Evolutionary conservation across 2,113 vertebrate genomes (phyloP).

Genomic region (Struthio camelus): DNA sequence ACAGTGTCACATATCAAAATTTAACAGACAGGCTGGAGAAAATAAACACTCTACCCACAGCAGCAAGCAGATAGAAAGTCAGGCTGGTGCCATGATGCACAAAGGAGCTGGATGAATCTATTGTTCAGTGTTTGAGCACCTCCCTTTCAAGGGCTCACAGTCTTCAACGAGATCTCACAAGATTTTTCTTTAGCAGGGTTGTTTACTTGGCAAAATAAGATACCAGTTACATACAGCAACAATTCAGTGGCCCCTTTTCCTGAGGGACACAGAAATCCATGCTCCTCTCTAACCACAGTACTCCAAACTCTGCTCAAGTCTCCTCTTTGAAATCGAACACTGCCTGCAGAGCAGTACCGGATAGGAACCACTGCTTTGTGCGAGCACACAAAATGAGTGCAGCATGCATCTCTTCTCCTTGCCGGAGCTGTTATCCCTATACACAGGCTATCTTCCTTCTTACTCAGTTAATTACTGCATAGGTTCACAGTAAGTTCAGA

Average conservation of each 20-base stretch:
- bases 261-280: background rate
- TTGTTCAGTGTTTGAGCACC: background rate
- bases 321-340: rapidly evolving
- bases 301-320: background rate
- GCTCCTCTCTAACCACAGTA: background rate
- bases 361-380: background rate
- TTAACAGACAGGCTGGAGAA: background rate
- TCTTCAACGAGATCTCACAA: background rate
- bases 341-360: background rate
- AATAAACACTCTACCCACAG: background rate
- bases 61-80: background rate
- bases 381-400: rapidly evolving
- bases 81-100: background rate
- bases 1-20: background rate
- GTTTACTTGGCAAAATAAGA: background rate
- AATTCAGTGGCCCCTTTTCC: background rate
- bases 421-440: rapidly evolving
- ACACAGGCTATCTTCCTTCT: background rate
- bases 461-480: rapidly evolving
- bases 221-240: background rate
- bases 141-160: background rate
- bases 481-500: background rate
- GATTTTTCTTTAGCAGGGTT: too few relatives aligned
- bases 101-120: background rate
- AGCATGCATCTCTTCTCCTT: rapidly evolving